Conservation (phyloP, 2,113 vertebrate genomes). For the Halichoeres trimaculatus region DNA sequence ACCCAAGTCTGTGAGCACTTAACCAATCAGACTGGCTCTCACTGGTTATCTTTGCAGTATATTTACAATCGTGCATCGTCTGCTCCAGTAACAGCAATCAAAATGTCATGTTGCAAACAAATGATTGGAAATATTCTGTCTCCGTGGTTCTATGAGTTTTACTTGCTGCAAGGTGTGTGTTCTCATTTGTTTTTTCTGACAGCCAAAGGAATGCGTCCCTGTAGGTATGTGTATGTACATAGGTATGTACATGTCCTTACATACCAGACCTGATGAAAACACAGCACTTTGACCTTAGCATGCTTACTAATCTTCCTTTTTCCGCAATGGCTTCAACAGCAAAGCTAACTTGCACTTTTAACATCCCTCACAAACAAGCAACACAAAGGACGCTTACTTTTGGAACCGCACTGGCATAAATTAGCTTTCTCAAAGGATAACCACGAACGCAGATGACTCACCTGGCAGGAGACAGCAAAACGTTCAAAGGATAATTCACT, state of each 20-base stretch:
- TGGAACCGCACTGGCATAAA: conserved; percentile 27
- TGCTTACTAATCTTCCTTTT: not conserved
- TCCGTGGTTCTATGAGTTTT: not conserved
- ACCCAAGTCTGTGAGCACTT: not conserved
- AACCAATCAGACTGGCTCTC: not conserved
- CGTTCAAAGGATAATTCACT: conserved; percentile 45
- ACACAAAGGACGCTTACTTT: not conserved
- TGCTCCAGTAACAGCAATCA: not conserved
- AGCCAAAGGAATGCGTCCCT: conserved; percentile 41
- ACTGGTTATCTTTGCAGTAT: not conserved
- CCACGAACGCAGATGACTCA: conserved; percentile 50
- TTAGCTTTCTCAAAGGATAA: conserved; percentile 48
- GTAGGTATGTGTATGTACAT: conserved; percentile 29
- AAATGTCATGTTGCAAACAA: not conserved
- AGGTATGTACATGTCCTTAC: not conserved
- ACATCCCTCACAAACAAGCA: not conserved
- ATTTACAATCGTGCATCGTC: not conserved
- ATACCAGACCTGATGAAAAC: not conserved
- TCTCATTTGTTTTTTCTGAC: conserved; percentile 20
- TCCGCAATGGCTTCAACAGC: not conserved
- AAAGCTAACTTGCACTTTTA: not conserved
- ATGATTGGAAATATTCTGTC: not conserved
- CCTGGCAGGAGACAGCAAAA: conserved; percentile 40
- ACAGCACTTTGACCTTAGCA: not conserved
- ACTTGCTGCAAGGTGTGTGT: conserved; percentile 32